Base-by-base conservation (phyloP, 1,140 invertebrate genomes). In the Pogonomyrmex barbatus region DNA sequence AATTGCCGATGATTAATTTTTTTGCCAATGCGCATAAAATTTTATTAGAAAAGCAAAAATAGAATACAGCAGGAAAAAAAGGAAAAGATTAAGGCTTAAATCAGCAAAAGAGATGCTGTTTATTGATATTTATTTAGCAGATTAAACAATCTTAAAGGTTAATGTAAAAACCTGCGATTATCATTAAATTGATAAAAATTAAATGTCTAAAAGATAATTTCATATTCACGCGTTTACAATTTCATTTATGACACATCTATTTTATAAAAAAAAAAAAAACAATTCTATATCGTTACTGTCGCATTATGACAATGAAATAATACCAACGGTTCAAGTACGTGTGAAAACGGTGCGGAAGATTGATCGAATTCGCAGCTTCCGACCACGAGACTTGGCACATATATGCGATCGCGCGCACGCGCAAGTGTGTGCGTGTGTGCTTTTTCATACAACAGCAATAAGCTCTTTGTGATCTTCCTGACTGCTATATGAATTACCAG, bases 261-360 rank as follows among this genome's bases (percentile, higher is more conserved):
- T 75, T 62, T 17, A 39, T 12, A 9, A 4, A 42, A 24, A 24
- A 24, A 39, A 45, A 39, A 5, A 58, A 45, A 73, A 54, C n/a
- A 30, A 58, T 73, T 42, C 17, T 42, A 63, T 77, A 68, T 45
- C 30, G 42, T 47, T 56, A 47, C 36, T 71, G 14, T 14, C 42
- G 24, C 45, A 75, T 83, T 83, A 73, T 36, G 54, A 54, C 50
- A 70, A 62, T 56, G 56, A 78, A 85, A 87, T 87, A 88, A 88
- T 87, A 58, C 42, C 47, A 63, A 71, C 60, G 24, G 47, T 2
- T 65, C 52, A 83, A 89, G 63, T 81, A 84, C 75, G 62, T 52
- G 60, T 45, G 73, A 78, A 90, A 89, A 89, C 73, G 39, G 17
- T 71, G 45, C 2, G 33, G 58, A 79, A 87, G 76, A 89, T 89